Percentiles rank a stretch among this genome's conserved stretches.
phyloP scores from a whole-genome alignment of 2,113 vertebrate species.

The Chaetodon auriga region DNA sequence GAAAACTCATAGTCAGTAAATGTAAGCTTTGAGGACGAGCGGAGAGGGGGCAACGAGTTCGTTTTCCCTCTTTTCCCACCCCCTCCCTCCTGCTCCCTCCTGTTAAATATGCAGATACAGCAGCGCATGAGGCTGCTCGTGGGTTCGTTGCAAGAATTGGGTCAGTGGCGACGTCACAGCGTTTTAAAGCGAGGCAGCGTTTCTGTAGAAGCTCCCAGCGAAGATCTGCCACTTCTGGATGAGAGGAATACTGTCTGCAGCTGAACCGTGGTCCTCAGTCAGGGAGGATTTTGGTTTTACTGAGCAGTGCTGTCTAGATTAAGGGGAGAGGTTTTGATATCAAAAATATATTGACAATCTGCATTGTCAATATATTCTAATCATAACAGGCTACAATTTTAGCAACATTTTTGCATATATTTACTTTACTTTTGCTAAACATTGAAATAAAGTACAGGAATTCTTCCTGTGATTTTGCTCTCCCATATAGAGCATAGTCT shows the following conservation, averaged over 20 bases:
- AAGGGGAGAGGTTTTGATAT: neutral
- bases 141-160: conserved; percentile 69
- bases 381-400: neutral
- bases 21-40: conserved; percentile 43
- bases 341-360: neutral
- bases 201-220: conserved; percentile 59
- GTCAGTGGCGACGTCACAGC: conserved; percentile 70
- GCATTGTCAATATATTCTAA: neutral
- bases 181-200: conserved; percentile 56
- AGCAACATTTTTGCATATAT: neutral
- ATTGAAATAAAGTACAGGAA: no score
- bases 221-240: conserved; percentile 41
- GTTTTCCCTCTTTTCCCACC: neutral
- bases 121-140: conserved; percentile 36
- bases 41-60: conserved; percentile 45
- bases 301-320: neutral
- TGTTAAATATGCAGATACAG: conserved; percentile 76
- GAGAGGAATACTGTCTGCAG: conserved; percentile 38
- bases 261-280: conserved; percentile 21
- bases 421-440: neutral
- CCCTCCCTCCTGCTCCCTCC: conserved; percentile 11
- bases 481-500: no score
- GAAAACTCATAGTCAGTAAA: conserved; percentile 33
- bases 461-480: neutral
- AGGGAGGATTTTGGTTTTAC: conserved; percentile 21